Percentiles rank a stretch among this genome's conserved stretches.
These are phyloP conservation scores for Oxyruncus cristatus DNA, from an alignment of 2,113 vertebrate species.

Conservation along the genomic window DNA sequence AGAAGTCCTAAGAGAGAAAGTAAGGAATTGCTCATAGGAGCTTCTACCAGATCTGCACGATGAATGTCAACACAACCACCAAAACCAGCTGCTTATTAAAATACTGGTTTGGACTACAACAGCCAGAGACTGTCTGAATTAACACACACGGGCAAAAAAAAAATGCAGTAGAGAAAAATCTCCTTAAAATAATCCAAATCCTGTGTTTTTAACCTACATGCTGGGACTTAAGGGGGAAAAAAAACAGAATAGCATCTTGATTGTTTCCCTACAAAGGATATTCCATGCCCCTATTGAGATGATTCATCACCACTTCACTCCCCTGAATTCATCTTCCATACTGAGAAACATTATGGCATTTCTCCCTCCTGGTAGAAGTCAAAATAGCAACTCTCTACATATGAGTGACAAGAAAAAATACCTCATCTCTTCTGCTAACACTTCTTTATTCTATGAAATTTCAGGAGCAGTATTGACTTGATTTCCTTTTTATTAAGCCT, in stretches of 20 bases:
- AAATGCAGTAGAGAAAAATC: not conserved
- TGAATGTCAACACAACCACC: not conserved
- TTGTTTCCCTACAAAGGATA: not conserved
- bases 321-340: not conserved
- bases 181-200: not conserved
- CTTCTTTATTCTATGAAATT: not conserved
- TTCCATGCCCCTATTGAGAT: not conserved
- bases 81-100: not conserved
- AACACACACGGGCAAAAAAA: not conserved
- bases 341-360: not conserved
- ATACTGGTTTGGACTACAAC: not conserved
- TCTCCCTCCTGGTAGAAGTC: not conserved
- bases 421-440: not conserved
- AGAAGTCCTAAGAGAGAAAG: not conserved
- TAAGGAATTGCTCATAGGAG: not conserved
- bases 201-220: not conserved
- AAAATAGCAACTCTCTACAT: not conserved
- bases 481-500: not conserved
- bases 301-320: not conserved
- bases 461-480: not conserved
- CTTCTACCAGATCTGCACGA: not conserved
- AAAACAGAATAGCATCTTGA: not conserved
- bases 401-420: not conserved
- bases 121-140: not conserved
- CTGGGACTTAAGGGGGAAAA: not conserved